Conservation (phyloP, 2,113 vertebrate genomes). For the Chloropsis hardwickii region DNA sequence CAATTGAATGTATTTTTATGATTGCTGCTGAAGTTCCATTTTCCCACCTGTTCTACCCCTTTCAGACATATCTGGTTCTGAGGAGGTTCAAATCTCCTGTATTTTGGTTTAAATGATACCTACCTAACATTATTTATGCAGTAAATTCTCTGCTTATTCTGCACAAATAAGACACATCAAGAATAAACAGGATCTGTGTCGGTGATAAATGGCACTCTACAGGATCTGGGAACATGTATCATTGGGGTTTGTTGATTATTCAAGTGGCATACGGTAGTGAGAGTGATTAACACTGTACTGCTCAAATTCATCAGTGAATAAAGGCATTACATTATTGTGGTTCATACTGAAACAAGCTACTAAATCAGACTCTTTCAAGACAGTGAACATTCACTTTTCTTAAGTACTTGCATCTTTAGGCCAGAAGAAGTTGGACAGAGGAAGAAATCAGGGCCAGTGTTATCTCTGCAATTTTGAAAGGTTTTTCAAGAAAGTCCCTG, state of each 20-base stretch:
- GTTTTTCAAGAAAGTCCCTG: neutral
- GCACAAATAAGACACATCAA: slow-evolving; percentile 46
- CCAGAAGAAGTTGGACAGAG: neutral
- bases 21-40: neutral
- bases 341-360: slow-evolving; percentile 32
- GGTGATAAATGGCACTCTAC: slow-evolving; percentile 43
- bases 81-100: neutral
- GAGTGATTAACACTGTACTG: slow-evolving; percentile 56
- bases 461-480: neutral
- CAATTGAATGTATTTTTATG: neutral
- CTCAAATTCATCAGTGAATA: slow-evolving; percentile 63
- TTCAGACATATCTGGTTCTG: neutral
- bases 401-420: neutral
- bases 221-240: slow-evolving; percentile 42
- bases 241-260: slow-evolving; percentile 61
- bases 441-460: neutral
- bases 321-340: slow-evolving; percentile 27
- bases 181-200: neutral
- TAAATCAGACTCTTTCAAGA: slow-evolving; percentile 51
- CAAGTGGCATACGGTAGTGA: slow-evolving; percentile 57
- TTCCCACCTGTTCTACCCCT: neutral
- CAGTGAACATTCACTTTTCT: neutral
- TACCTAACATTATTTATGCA: slow-evolving; percentile 26
- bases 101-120: neutral
- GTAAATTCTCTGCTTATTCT: slow-evolving; percentile 44